phyloP scores from a whole-genome alignment of 2,888 invertebrate species.

The Drosophila lacicola region DNA sequence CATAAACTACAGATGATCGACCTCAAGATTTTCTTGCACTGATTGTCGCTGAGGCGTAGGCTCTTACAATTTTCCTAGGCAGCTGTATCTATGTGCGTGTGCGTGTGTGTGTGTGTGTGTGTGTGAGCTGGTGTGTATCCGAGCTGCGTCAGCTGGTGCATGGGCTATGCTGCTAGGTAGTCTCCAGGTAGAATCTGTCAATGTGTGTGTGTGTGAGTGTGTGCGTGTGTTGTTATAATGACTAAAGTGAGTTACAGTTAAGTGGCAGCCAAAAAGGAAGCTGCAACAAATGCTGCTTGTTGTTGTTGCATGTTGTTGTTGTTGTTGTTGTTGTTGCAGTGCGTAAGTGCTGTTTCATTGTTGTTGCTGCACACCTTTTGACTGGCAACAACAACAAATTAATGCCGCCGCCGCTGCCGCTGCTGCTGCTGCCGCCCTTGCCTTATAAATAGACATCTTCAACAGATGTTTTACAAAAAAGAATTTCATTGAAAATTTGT shows the following conservation, averaged over 20 bases:
- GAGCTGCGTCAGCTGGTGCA: slow-evolving; percentile 56
- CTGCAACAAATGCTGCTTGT: slow-evolving; percentile 70
- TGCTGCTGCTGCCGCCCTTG: slow-evolving; percentile 18
- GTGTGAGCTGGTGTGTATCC: slow-evolving; percentile 15
- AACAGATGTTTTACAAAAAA: slow-evolving; percentile 46
- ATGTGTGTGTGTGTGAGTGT: neutral
- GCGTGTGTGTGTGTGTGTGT: slow-evolving; percentile 25
- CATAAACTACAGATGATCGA: slow-evolving; percentile 82
- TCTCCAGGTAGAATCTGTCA: slow-evolving; percentile 65
- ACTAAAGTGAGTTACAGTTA: slow-evolving; percentile 78
- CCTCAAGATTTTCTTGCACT: slow-evolving; percentile 74
- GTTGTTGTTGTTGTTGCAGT: slow-evolving; percentile 40
- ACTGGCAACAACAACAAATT: slow-evolving; percentile 34
- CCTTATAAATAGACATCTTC: slow-evolving; percentile 41
- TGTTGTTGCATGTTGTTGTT: slow-evolving; percentile 41
- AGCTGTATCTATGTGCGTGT: slow-evolving; percentile 29
- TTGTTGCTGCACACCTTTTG: slow-evolving; percentile 72
- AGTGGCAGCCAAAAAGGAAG: slow-evolving; percentile 80
- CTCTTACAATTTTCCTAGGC: slow-evolving; percentile 44
- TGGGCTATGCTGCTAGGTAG: slow-evolving; percentile 59
- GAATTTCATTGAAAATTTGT: slow-evolving; percentile 29
- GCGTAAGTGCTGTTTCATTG: slow-evolving; percentile 74
- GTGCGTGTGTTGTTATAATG: slow-evolving; percentile 45
- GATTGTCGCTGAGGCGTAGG: slow-evolving; percentile 61
- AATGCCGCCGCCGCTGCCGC: too few relatives aligned